Base-by-base conservation (phyloP, 2,797 vertebrate genomes). In the Buceros bicornis region DNA sequence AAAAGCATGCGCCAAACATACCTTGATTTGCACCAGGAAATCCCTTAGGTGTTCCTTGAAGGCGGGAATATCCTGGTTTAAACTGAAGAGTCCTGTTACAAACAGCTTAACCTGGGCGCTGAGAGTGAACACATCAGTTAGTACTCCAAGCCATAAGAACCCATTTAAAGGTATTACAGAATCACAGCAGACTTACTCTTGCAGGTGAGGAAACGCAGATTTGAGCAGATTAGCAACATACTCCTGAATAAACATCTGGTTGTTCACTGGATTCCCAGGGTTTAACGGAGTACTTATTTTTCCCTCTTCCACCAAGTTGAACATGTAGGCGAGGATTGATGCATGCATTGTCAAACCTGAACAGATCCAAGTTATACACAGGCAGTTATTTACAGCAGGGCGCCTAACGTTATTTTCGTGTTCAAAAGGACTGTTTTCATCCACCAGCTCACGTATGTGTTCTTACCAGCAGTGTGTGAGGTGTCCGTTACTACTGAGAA, bases 31-130 rank as follows among this genome's bases (percentile, higher is more conserved):
- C 81, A 99, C 99, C 29, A 99, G 98, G 98, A 99, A 99, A 98
- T 99, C 99, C 98, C 99, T 98, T 92, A 99, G 98, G 94, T 99
- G 99, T 95, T 99, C 99, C 97, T 99, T 99, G 98, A 99, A 99
- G 84, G 99, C 99, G 96, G 99, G 99, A 98, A 99, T 99, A 98
- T 99, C 99, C 98, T 99, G 99, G 98, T 99, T 99, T 98, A 99
- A 98, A 97, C 99, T 99, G 99, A 99, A 99, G 97, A 99, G 98
- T 69, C 99, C 99, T 5, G 99, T 99, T 96, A 99, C 99, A 97
- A 99, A 99, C 97, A 99, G 99, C 98, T 99, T 99, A 83, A 99
- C 99, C 98, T 99, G 99, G 91, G 99, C 99, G 97, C 99, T 99
- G 85, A 96, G 67, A 96, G 42, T 31, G 95, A 95, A 97, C 72